Evolutionary conservation across 2,113 vertebrate genomes (phyloP).

Genomic region (Mugil cephalus): DNA sequence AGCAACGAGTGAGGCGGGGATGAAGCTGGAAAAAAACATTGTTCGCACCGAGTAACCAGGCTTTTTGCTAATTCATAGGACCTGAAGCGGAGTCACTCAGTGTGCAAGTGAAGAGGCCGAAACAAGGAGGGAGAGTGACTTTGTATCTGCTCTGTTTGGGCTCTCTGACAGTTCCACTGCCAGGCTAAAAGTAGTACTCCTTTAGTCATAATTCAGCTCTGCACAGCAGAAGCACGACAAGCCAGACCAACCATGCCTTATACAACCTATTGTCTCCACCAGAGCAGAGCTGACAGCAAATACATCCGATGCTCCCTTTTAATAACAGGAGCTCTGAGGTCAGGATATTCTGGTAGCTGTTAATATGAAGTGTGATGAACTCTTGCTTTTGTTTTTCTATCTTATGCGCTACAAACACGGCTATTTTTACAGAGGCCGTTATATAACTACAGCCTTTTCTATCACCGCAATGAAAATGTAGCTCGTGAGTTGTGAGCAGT

Average conservation of each 20-base stretch:
- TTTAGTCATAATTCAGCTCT: constrained; percentile 48
- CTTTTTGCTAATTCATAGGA: constrained; percentile 47
- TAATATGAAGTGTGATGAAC: neutral
- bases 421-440: neutral
- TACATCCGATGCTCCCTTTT: constrained; percentile 6
- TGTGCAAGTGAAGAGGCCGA: constrained; percentile 22
- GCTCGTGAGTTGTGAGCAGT: neutral
- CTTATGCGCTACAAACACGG: neutral
- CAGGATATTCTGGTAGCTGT: constrained; percentile 4
- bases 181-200: constrained; percentile 34
- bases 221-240: constrained; percentile 25
- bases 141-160: constrained; percentile 12
- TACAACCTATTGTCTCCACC: constrained; percentile 12
- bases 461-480: neutral
- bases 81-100: constrained; percentile 19
- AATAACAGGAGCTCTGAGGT: constrained; percentile 6
- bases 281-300: constrained; percentile 14
- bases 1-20: neutral
- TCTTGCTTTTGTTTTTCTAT: neutral
- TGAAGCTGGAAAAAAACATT: constrained; percentile 14
- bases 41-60: constrained; percentile 10
- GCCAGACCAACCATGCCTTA: neutral
- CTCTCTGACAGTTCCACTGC: constrained; percentile 41
- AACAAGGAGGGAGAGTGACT: neutral
- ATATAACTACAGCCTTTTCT: neutral